Evolutionary conservation across 30 jellyfish, hydroid and myxozoan genomes (phyloP).

Genomic region (Pseudorhiza aurosa): DNA sequence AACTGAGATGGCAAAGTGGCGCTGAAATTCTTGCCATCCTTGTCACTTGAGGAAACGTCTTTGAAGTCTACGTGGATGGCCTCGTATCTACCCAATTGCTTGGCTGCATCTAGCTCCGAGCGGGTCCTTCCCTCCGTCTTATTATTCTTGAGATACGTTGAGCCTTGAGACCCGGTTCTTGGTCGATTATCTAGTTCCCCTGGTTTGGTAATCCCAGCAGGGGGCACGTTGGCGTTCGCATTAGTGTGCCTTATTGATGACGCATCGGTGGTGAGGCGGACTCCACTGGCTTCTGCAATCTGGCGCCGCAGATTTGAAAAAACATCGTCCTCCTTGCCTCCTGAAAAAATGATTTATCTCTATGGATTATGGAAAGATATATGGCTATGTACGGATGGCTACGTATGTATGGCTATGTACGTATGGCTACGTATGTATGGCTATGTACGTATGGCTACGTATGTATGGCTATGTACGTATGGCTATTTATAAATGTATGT

Average conservation of each 20-base stretch:
- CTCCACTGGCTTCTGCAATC: background rate
- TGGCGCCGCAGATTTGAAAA: constrained; percentile 31
- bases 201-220: background rate
- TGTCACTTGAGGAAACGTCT: background rate
- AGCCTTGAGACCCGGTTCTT: background rate
- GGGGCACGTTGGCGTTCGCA: too few species aligned
- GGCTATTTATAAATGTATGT: too few species aligned
- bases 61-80: background rate
- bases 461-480: too few species aligned
- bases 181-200: background rate
- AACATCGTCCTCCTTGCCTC: constrained; percentile 1
- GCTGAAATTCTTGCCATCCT: background rate
- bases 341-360: too few species aligned
- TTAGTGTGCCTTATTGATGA: background rate
- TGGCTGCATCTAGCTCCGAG: background rate
- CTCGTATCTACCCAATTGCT: background rate
- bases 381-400: too few species aligned
- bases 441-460: too few species aligned
- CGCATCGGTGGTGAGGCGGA: background rate
- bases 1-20: background rate
- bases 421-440: too few species aligned
- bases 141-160: background rate
- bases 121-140: background rate
- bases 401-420: too few species aligned
- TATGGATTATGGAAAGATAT: too few species aligned